These are phyloP conservation scores for Buathra laborator DNA, from an alignment of 2,888 invertebrate species.

Conservation along the genomic window DNA sequence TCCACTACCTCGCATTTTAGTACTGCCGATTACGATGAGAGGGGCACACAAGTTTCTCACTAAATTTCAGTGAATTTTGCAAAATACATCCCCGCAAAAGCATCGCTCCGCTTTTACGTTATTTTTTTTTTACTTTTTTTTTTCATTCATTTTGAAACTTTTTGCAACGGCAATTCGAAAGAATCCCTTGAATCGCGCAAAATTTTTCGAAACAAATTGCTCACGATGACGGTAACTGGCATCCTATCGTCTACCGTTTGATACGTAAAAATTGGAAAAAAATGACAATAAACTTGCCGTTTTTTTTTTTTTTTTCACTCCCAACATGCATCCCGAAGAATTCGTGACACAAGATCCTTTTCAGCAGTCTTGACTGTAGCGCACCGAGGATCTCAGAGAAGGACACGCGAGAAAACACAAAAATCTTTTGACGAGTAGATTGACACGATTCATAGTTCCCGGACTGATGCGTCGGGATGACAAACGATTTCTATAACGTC, in stretches of 20 bases:
- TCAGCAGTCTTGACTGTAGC: conserved; percentile 71
- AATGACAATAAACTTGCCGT: conserved; percentile 37
- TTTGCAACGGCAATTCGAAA: not conserved
- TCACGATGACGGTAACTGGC: conserved; percentile 2
- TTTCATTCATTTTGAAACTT: conserved; percentile 17
- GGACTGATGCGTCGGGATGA: conserved; percentile 72
- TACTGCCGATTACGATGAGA: conserved; percentile 42
- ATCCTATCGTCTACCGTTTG: conserved; percentile 36
- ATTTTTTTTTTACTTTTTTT: not conserved
- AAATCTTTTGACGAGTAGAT: conserved; percentile 80
- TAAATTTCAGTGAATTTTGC: not conserved
- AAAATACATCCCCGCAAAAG: not conserved
- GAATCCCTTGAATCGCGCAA: not conserved
- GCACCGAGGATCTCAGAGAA: conserved; percentile 69
- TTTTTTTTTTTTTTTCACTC: conserved; percentile 23
- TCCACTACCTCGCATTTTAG: conserved; percentile 40
- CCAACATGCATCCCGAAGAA: not conserved
- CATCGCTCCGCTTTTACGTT: not conserved
- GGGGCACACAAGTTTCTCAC: conserved; percentile 25
- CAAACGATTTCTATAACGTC: conserved; percentile 70
- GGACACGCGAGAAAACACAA: conserved; percentile 80
- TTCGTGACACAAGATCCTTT: not conserved
- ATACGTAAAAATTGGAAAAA: conserved; percentile 59
- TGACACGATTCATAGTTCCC: conserved; percentile 78
- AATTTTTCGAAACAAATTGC: conserved; percentile 8